Conservation (phyloP, 2,113 vertebrate genomes). For the Lasiurus cinereus region DNA sequence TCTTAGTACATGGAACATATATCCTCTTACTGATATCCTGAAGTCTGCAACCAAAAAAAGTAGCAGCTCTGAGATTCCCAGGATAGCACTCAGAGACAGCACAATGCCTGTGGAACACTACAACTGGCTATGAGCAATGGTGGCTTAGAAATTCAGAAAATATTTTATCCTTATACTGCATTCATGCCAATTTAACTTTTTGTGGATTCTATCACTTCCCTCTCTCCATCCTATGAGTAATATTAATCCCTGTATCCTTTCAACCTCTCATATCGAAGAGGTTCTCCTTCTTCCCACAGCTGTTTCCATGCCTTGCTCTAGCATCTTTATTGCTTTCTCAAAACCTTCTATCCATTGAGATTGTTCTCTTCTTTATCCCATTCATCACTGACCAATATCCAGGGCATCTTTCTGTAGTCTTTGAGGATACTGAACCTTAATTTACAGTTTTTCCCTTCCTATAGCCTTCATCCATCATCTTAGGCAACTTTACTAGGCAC, state of each 20-base stretch:
- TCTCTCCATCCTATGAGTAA: neutral
- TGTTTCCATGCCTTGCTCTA: neutral
- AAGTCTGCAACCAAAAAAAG: neutral
- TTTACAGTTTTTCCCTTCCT: neutral
- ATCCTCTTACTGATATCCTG: neutral
- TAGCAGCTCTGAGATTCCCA: neutral
- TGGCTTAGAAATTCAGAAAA: neutral
- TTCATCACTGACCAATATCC: neutral
- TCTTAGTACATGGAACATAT: neutral
- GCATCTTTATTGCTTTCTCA: neutral
- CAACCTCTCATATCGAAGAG: neutral
- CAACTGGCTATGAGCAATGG: neutral
- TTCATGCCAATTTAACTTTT: neutral
- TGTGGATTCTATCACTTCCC: neutral
- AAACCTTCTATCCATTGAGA: neutral
- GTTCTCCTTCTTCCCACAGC: neutral
- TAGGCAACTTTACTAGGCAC: neutral
- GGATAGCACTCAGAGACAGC: neutral
- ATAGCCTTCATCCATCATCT: neutral
- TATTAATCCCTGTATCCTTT: too few relatives aligned
- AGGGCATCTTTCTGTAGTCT: neutral
- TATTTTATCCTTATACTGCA: neutral
- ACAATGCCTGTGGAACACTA: neutral
- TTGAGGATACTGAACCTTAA: neutral
- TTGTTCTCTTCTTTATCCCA: neutral